Evolutionary conservation across 2,797 vertebrate species (phyloP).

Genomic region (Catharus ustulatus): DNA sequence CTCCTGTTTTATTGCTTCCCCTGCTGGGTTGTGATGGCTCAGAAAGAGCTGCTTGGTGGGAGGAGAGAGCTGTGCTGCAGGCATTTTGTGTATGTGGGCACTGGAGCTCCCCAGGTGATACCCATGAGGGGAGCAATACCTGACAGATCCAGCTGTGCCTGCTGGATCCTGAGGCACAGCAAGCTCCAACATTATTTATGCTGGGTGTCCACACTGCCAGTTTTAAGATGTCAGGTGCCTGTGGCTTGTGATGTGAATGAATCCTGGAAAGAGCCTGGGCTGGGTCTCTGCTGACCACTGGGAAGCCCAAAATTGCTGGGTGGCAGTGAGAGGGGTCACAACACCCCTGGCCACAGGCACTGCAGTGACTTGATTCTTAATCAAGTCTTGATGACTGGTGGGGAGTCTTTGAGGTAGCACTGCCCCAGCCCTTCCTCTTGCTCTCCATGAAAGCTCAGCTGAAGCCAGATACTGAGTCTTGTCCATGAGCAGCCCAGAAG

Average conservation of each 20-base stretch:
- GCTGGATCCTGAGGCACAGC: neutral
- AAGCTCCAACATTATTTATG: neutral
- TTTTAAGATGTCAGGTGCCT: neutral
- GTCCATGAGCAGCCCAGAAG: neutral
- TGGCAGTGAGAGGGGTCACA: neutral
- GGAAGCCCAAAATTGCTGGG: neutral
- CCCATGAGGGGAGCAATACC: neutral
- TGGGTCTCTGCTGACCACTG: neutral
- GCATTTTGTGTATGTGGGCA: fast-evolving
- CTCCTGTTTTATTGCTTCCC: neutral
- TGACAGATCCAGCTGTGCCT: neutral
- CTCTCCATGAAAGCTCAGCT: neutral
- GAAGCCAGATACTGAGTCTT: neutral
- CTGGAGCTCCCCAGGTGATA: neutral
- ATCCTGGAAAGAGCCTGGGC: neutral
- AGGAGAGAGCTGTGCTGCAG: neutral
- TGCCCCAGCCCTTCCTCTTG: neutral
- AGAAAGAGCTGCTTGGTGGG: neutral
- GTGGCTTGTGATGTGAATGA: neutral
- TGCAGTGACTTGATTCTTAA: neutral
- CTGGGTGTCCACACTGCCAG: fast-evolving
- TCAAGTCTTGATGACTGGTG: fast-evolving
- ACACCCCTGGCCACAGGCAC: neutral
- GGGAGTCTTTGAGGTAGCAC: neutral
- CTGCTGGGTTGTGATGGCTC: neutral